A percentile compares a stretch with the other conserved stretches of the same genome.
Conservation (phyloP, 2,888 invertebrate species). For the Sarcophaga caerulescens region DNA sequence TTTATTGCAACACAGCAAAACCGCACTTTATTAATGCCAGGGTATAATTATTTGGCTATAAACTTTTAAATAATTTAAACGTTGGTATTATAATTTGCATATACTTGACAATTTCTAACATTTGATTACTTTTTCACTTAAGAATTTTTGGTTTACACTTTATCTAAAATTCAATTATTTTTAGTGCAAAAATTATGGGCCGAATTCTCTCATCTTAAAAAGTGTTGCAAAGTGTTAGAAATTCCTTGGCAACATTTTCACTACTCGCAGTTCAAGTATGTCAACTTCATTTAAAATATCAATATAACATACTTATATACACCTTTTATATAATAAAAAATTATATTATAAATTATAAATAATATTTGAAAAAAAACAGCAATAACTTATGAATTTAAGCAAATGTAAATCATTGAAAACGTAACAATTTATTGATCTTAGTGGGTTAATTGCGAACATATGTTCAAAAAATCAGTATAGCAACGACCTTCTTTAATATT, state of each 20-base stretch:
- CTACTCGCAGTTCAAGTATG: not conserved
- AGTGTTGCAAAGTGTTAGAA: not conserved
- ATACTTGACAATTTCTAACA: not conserved
- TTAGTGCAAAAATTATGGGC: not conserved
- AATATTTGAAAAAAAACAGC: too few species aligned
- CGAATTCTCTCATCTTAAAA: too few species aligned
- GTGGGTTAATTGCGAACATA: conserved; percentile 21
- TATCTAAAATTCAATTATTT: not conserved
- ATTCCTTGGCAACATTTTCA: not conserved
- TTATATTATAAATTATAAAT: too few species aligned
- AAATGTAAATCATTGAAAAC: too few species aligned
- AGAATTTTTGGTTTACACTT: not conserved
- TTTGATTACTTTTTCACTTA: not conserved
- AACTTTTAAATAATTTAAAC: not conserved
- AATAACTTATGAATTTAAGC: too few species aligned
- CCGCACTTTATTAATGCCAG: not conserved
- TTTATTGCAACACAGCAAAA: not conserved
- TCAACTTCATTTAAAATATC: too few species aligned
- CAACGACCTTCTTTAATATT: not conserved
- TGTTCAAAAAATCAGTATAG: conserved; percentile 28
- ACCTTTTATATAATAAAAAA: not conserved
- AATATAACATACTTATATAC: not conserved
- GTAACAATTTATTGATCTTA: not conserved
- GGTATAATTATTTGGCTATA: not conserved
- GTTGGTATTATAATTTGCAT: too few species aligned